A percentile compares a stretch with the other conserved stretches of the same genome.
Conservation (phyloP, 2,888 invertebrate genomes). For the Pachycephus smyrnensis region DNA sequence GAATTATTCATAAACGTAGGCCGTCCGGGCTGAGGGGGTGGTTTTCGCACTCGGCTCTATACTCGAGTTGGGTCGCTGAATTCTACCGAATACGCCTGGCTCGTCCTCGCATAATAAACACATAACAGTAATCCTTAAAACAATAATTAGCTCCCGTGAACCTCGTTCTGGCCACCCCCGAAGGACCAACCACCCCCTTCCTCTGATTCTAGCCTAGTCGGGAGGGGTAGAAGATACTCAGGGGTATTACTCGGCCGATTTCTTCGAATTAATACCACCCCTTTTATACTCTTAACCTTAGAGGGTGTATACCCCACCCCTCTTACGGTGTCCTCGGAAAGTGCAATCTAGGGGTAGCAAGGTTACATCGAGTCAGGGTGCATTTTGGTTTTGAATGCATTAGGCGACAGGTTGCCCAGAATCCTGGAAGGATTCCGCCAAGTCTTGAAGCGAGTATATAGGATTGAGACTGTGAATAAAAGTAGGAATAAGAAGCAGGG, state of each 20-base stretch:
- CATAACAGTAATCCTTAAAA: constrained; percentile 67
- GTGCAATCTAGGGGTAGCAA: background rate
- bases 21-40: constrained; percentile 33
- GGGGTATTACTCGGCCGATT: constrained; percentile 32
- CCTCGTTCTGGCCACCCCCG: constrained; percentile 6
- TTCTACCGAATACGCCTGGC: constrained; percentile 57
- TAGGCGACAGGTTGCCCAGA: background rate
- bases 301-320: too few relatives aligned
- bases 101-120: constrained; percentile 64
- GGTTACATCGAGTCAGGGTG: background rate
- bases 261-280: constrained; percentile 51
- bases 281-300: background rate
- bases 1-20: constrained; percentile 65
- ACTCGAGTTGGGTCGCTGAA: constrained; percentile 41
- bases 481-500: constrained; percentile 1
- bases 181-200: constrained; percentile 9
- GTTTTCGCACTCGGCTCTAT: constrained; percentile 23
- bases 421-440: background rate
- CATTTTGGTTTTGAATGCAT: background rate
- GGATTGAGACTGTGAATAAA: constrained; percentile 8
- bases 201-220: background rate
- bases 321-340: background rate
- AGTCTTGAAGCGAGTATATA: constrained; percentile 14
- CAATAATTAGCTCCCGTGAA: constrained; percentile 61
- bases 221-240: background rate